Base-by-base conservation (phyloP, 2,888 invertebrate genomes). In the Conistra vaccinii region DNA sequence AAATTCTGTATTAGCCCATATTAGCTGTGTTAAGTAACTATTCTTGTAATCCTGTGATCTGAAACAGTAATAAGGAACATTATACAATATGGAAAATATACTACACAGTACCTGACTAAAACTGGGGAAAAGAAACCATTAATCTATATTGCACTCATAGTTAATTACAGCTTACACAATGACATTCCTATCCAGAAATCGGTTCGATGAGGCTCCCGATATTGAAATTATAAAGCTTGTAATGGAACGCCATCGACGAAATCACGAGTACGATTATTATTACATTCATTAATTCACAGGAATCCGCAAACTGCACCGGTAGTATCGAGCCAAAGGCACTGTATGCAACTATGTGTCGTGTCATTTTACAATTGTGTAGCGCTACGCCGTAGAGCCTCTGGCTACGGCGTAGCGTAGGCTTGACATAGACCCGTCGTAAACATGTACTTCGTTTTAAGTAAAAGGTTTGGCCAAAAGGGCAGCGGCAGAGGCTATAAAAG, bases 21-120 rank as follows among this genome's bases (percentile, higher is more conserved):
- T 93, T 84, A 96, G 88, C 89, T 96, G 96, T 20, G 95, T 95
- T 72, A 96, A 95, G 83, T 93, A 90, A 84, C 90, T 91, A 35
- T 93, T 90, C 69, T 88, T 90, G 53, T 79, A 79, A 76, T 93
- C 91, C 35, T 72, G 84, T 20, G 93, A 89, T 76, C 94, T 94
- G 90, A 91, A 93, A 72, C 55, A 17, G 2, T 17, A 58, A 32
- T 23, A n/a, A 20, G 45, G 17, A 66, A 55, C 4, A 66, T 14
- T 76, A 55, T 17, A 65, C 9, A 57, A 14, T n/a, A 65, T n/a
- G 4, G 17, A 35, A 29, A 3, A 23, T 39, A 39, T 7, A 48
- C 17, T 35, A 32, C 17, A 26, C 10, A 26, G 26, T 35, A 69
- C 9, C 20, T 26, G 9, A 29, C 23, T 51, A 29, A n/a, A 53